These are phyloP conservation scores for Andrena trimmerana DNA, from an alignment of 2,888 invertebrate genomes.

Conservation along the genomic window DNA sequence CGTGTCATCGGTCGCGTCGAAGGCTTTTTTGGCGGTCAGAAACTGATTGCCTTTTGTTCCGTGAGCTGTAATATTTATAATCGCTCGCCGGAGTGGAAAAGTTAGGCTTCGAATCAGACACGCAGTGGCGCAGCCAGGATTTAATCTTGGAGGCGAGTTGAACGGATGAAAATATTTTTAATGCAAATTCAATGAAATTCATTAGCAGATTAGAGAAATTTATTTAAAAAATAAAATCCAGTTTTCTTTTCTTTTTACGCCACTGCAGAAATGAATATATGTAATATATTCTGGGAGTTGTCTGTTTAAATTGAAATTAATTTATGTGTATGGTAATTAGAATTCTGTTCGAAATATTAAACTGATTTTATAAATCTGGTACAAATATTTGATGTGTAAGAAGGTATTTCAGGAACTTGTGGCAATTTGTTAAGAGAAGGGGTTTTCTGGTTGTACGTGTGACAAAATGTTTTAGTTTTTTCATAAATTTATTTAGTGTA, in stretches of 20 bases:
- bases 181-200: too few relatives aligned
- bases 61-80: background rate
- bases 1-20: slow-evolving; percentile 55
- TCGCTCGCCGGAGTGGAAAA: background rate
- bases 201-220: background rate
- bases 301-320: background rate
- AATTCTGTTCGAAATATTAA: background rate
- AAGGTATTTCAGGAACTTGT: too few relatives aligned
- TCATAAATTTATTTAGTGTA: too few relatives aligned
- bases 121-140: background rate
- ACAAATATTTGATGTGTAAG: too few relatives aligned
- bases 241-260: too few relatives aligned
- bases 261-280: background rate
- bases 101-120: background rate
- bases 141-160: background rate
- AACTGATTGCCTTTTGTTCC: slow-evolving; percentile 16
- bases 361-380: background rate
- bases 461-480: too few relatives aligned
- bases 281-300: background rate
- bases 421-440: too few relatives aligned
- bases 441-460: too few relatives aligned
- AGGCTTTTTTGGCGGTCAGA: slow-evolving; percentile 34
- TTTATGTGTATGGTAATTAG: background rate
- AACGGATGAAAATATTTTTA: background rate
- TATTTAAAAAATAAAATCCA: background rate